Evolutionary conservation across 2,888 invertebrate genomes (phyloP).

Genomic region (Leucophenga maculata): DNA sequence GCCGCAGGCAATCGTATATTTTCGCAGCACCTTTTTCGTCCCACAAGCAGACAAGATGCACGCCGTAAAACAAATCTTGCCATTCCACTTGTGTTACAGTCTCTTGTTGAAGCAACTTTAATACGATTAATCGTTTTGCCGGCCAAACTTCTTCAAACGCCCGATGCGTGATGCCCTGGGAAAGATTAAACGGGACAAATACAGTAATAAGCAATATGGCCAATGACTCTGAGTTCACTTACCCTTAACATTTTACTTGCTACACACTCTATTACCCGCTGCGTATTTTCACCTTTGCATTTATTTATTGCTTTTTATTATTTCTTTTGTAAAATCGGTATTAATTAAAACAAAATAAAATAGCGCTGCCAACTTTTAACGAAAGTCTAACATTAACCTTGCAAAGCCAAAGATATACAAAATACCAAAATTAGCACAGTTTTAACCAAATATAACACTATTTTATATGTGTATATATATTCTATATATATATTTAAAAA

Average conservation of each 20-base stretch:
- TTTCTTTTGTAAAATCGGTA: background rate
- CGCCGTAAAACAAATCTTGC: constrained; percentile 97
- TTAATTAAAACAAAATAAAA: no score
- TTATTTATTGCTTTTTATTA: constrained; percentile 10
- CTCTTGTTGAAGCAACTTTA: constrained; percentile 94
- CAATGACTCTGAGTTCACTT: constrained; percentile 46
- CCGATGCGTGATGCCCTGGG: constrained; percentile 75
- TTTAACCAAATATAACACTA: no score
- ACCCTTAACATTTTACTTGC: constrained; percentile 44
- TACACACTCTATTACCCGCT: background rate
- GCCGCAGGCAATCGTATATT: constrained; percentile 89
- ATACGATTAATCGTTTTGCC: constrained; percentile 91
- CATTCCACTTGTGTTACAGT: constrained; percentile 94
- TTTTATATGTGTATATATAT: no score
- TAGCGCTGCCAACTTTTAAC: no score
- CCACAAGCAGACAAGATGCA: constrained; percentile 97
- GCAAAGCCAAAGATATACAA: no score
- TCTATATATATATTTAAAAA: no score
- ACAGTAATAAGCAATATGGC: background rate
- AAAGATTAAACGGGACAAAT: background rate
- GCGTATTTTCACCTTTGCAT: constrained; percentile 1
- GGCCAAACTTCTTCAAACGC: constrained; percentile 98
- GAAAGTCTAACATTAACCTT: no score
- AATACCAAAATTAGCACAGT: no score
- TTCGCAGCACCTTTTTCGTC: constrained; percentile 95